phyloP scores from a whole-genome alignment of 92 coral and sea anemone genomes.

The Umimayanthus chanpuru region DNA sequence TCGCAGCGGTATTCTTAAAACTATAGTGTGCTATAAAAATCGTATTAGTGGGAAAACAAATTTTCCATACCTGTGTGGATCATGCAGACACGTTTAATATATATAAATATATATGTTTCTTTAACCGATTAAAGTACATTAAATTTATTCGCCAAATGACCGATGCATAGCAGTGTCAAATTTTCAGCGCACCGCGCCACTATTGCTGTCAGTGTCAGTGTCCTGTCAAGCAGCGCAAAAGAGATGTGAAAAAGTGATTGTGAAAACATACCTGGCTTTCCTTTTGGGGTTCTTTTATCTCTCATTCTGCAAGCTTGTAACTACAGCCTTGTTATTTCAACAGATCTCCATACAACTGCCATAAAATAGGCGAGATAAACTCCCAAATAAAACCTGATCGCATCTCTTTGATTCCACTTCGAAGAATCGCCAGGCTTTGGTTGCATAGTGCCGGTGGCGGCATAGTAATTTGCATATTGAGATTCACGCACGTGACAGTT shows the following conservation, averaged over 20 bases:
- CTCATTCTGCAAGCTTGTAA: background rate
- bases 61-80: background rate
- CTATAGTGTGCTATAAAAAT: background rate
- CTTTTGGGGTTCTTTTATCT: constrained; percentile 28
- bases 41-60: background rate
- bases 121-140: background rate
- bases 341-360: background rate
- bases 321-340: background rate
- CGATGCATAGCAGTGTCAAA: background rate
- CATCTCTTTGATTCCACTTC: background rate
- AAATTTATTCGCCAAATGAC: background rate
- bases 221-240: background rate
- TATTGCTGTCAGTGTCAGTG: too few species aligned
- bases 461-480: background rate
- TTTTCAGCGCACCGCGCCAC: background rate
- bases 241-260: background rate
- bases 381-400: constrained; percentile 17
- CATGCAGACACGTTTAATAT: background rate
- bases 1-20: background rate
- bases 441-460: too few species aligned
- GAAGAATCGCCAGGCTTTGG: too few species aligned
- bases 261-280: constrained; percentile 24
- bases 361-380: too few species aligned
- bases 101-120: background rate
- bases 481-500: background rate